These are phyloP conservation scores for Aphrophora alni DNA, from an alignment of 2,888 invertebrate species.

Conservation along the genomic window DNA sequence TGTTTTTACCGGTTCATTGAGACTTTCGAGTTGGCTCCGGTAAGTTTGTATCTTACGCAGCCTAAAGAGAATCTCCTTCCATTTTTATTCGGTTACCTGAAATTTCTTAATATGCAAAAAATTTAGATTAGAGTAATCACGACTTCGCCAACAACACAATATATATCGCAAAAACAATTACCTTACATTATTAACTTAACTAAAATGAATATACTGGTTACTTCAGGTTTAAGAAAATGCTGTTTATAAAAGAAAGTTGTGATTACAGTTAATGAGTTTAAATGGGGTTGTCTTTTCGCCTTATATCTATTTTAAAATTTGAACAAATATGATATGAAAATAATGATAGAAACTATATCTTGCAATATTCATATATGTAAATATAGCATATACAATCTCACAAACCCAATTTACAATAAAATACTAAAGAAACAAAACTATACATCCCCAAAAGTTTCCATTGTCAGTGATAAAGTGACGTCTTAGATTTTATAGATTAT, in stretches of 20 bases:
- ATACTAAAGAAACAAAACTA: too few species aligned
- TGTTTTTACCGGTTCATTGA: neutral
- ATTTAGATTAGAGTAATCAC: neutral
- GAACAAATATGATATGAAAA: too few species aligned
- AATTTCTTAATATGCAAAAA: neutral
- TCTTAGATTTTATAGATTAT: too few species aligned
- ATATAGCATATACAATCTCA: too few species aligned
- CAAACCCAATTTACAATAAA: too few species aligned
- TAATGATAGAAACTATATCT: too few species aligned
- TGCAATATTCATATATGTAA: too few species aligned
- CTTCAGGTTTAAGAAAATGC: neutral
- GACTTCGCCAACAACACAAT: neutral
- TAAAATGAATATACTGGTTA: neutral
- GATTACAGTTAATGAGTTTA: too few species aligned
- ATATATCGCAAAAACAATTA: neutral
- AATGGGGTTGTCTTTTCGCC: too few species aligned
- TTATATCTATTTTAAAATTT: too few species aligned
- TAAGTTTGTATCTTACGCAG: neutral
- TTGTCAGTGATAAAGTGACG: too few species aligned
- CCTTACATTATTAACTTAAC: neutral
- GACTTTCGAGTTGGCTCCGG: neutral
- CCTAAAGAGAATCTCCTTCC: neutral
- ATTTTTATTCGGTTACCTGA: neutral
- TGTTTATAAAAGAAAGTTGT: neutral
- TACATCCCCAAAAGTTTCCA: too few species aligned